phyloP scores from a whole-genome alignment of 2,797 vertebrate species.

The Alauda arvensis region DNA sequence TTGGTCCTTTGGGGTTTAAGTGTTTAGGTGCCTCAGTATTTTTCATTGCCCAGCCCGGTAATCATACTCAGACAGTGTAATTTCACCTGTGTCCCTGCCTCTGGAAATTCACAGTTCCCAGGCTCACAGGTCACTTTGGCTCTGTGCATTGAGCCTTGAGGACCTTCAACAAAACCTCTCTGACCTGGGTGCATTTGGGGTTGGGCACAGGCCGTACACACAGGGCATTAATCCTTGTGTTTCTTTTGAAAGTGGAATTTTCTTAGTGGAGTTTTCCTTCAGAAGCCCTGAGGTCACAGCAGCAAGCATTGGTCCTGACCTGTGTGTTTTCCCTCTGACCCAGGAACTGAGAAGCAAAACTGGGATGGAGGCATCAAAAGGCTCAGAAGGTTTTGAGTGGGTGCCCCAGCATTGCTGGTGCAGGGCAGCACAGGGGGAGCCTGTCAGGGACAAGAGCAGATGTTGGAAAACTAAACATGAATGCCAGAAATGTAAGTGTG shows the following conservation, averaged over 20 bases:
- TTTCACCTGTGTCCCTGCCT: background rate
- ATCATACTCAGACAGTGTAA: background rate
- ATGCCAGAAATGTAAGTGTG: background rate
- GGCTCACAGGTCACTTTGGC: background rate
- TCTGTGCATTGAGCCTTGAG: background rate
- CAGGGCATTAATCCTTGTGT: background rate
- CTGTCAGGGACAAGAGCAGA: background rate
- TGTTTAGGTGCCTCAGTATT: background rate
- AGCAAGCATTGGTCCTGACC: background rate
- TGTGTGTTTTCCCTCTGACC: background rate
- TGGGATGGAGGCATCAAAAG: background rate
- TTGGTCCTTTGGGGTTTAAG: background rate
- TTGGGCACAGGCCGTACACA: background rate
- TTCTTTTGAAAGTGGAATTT: background rate
- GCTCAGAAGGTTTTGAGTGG: background rate
- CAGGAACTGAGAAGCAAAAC: background rate
- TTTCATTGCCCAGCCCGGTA: background rate
- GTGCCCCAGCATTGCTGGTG: background rate
- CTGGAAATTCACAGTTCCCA: background rate
- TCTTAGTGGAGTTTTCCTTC: background rate
- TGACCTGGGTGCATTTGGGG: background rate
- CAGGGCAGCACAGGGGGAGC: background rate
- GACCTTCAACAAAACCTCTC: background rate
- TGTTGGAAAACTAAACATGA: background rate
- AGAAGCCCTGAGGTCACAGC: background rate